Percentiles rank a stretch among this genome's conserved stretches.
These are phyloP conservation scores for Drosophila albomicans DNA, from an alignment of 1,140 invertebrate genomes.

Conservation along the genomic window DNA sequence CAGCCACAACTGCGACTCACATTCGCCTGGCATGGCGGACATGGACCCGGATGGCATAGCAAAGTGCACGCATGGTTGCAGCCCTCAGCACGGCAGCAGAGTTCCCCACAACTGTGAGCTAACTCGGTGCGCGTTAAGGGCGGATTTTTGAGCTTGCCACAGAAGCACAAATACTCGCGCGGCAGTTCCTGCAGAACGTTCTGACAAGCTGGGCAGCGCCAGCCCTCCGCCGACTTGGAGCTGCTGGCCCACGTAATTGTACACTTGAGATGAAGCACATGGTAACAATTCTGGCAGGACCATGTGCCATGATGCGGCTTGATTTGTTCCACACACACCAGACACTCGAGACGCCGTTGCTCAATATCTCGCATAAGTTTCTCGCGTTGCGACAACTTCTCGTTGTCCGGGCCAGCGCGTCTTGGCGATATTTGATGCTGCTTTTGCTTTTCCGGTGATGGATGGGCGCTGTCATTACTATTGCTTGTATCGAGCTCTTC, in stretches of 20 bases:
- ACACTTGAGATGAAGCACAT: constrained; percentile 95
- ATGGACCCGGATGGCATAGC: constrained; percentile 96
- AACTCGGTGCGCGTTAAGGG: constrained; percentile 90
- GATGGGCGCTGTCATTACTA: constrained; percentile 78
- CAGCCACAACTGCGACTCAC: constrained; percentile 90
- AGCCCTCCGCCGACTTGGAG: constrained; percentile 91
- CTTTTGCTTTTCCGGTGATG: constrained; percentile 78
- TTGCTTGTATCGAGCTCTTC: constrained; percentile 79
- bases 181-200: constrained; percentile 89
- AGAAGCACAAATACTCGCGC: constrained; percentile 92
- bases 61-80: constrained; percentile 94
- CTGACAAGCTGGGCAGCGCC: constrained; percentile 97
- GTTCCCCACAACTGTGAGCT: constrained; percentile 95
- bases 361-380: constrained; percentile 92
- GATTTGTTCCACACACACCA: constrained; percentile 96
- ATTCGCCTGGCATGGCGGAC: constrained; percentile 91
- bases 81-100: constrained; percentile 89
- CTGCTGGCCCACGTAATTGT: constrained; percentile 95
- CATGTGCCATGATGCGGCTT: constrained; percentile 92
- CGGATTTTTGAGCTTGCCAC: constrained; percentile 91
- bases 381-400: constrained; percentile 89
- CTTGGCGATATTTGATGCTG: constrained; percentile 62
- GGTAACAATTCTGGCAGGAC: constrained; percentile 95
- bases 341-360: constrained; percentile 92
- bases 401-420: constrained; percentile 60